phyloP scores from a whole-genome alignment of 1,140 invertebrate species.

The Tetraneura akinire region DNA sequence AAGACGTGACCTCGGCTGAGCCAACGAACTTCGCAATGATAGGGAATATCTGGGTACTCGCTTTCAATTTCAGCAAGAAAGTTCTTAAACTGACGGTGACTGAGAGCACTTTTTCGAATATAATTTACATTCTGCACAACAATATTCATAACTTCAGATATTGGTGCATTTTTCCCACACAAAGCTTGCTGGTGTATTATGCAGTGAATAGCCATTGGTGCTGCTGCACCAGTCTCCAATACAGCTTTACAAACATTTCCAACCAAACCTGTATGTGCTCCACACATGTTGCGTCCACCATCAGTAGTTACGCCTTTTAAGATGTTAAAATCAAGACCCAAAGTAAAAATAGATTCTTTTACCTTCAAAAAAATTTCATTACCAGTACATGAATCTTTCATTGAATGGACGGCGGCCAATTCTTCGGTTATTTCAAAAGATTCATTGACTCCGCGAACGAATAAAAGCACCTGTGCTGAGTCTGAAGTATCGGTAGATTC shows the following conservation, averaged over 20 bases:
- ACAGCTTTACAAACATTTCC: conserved; percentile 9
- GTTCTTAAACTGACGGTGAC: conserved; percentile 57
- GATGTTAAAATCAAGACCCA: conserved; percentile 5
- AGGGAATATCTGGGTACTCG: conserved; percentile 55
- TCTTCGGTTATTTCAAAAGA: conserved; percentile 1
- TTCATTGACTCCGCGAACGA: neutral
- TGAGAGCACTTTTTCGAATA: conserved; percentile 57
- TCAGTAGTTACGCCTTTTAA: conserved; percentile 10
- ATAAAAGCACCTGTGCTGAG: neutral
- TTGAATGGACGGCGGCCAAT: neutral
- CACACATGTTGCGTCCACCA: neutral
- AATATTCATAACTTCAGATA: conserved; percentile 56
- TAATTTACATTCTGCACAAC: conserved; percentile 57
- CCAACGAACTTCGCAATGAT: conserved; percentile 55
- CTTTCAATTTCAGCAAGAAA: conserved; percentile 57
- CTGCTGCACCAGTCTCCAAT: neutral
- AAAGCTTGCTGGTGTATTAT: conserved; percentile 58
- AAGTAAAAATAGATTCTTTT: conserved; percentile 13
- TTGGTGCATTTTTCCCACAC: conserved; percentile 55
- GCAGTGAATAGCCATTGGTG: conserved; percentile 55
- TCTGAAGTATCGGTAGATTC: too few species aligned
- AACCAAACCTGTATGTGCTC: neutral
- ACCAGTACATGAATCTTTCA: neutral
- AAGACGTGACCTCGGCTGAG: conserved; percentile 56
- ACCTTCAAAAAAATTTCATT: neutral